These are phyloP conservation scores for Alligator mississippiensis DNA, from an alignment of 2,113 vertebrate genomes.

Conservation along the genomic window DNA sequence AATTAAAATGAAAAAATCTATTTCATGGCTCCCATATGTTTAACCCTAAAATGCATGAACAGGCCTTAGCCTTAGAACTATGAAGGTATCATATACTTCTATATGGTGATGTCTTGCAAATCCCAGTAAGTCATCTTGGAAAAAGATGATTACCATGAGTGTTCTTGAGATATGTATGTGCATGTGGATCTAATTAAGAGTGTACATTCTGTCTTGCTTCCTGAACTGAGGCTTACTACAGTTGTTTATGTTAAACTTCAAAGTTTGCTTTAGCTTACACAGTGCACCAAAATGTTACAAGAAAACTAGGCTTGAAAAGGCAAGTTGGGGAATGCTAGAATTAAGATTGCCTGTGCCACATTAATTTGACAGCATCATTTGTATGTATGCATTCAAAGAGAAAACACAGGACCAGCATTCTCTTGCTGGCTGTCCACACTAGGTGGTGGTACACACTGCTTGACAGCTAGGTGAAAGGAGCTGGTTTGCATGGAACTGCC, in stretches of 20 bases:
- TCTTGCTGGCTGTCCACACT: too few relatives aligned
- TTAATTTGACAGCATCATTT: too few relatives aligned
- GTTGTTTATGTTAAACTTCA: constrained; percentile 8
- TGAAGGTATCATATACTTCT: not conserved
- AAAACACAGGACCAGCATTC: too few relatives aligned
- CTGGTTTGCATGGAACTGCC: too few relatives aligned
- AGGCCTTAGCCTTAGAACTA: not conserved
- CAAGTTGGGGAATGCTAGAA: too few relatives aligned
- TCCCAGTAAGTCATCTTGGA: not conserved
- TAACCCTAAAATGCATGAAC: not conserved
- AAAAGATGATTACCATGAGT: constrained; percentile 21
- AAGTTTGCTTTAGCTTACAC: constrained; percentile 1
- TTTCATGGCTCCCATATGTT: not conserved
- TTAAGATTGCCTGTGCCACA: too few relatives aligned
- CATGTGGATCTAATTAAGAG: not conserved
- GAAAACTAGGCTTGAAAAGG: not conserved
- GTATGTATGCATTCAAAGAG: too few relatives aligned
- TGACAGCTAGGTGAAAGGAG: too few relatives aligned
- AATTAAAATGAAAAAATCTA: constrained; percentile 21
- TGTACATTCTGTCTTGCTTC: not conserved
- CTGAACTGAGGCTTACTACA: not conserved
- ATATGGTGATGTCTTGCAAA: not conserved
- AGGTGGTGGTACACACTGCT: too few relatives aligned
- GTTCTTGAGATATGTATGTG: not conserved
- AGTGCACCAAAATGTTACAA: not conserved